Evolutionary conservation across 2,888 invertebrate species (phyloP).

Genomic region (Caenorhabditis afra): DNA sequence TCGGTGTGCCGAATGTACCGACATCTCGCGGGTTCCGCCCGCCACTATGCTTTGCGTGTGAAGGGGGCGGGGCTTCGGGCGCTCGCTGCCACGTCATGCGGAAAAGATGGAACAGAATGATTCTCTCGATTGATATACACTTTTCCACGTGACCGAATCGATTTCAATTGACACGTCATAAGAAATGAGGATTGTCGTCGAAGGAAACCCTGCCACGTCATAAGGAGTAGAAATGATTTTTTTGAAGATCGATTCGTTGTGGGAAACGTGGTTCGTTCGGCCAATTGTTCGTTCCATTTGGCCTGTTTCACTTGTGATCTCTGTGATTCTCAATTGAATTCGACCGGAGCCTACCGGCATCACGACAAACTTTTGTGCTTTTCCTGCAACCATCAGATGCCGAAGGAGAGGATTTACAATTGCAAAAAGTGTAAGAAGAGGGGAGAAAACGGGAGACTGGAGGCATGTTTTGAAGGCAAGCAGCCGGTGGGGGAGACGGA

Average conservation of each 20-base stretch:
- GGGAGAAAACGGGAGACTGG: too few relatives aligned
- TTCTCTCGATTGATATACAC: too few relatives aligned
- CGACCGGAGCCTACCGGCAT: conserved; percentile 42
- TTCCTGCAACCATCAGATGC: conserved; percentile 60
- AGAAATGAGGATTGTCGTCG: too few relatives aligned
- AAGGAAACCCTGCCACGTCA: too few relatives aligned
- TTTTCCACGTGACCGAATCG: too few relatives aligned
- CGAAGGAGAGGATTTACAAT: conserved; percentile 54
- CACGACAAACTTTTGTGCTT: conserved; percentile 38
- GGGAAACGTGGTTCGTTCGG: conserved; percentile 60
- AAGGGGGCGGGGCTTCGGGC: background rate
- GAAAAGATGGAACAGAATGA: too few relatives aligned
- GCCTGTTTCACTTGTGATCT: conserved; percentile 64
- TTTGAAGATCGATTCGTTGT: conserved; percentile 54
- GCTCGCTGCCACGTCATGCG: background rate
- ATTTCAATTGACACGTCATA: too few relatives aligned
- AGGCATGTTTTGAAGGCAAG: conserved; percentile 63
- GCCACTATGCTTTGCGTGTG: background rate
- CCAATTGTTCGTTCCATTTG: conserved; percentile 61
- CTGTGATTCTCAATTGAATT: conserved; percentile 49
- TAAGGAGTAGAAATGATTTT: background rate
- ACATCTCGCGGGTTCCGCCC: conserved; percentile 19
- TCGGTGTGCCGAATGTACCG: background rate
- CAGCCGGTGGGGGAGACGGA: conserved; percentile 58
- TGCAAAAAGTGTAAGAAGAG: conserved; percentile 66